Base-by-base conservation (phyloP, 2,113 vertebrate genomes). In the Gymnobelideus leadbeateri region DNA sequence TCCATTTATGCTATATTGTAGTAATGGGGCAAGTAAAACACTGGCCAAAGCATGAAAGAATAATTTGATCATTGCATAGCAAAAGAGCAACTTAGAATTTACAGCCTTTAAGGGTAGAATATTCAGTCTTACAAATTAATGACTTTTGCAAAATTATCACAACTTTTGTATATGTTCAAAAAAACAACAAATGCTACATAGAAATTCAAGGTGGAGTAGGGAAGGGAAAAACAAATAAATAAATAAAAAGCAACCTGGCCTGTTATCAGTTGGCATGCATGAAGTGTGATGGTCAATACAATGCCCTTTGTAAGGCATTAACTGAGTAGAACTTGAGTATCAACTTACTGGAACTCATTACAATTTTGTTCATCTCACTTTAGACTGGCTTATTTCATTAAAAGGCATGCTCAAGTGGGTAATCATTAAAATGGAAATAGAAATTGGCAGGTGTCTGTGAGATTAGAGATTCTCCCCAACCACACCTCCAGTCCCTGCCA, bases 351-450 rank as follows among this genome's bases (percentile, higher is more conserved):
- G 96, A 89, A 50, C 50, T 23, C 37, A 37, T 97, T 97, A 93
- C 92, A 94, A 95, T 97, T 96, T 96, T 89, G 46, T 91, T 94
- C 94, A 96, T 92, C 89, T 97, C 94, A 43, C 51, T 96, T 95
- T 77, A 96, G 91, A 96, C 77, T 92, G 91, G 26, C 54, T 95
- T 92, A 2, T 95, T 94, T 95, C 94, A 96, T 93, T 95, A 92
- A 91, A 55, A 52, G 51, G 94, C 53, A 94, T 94, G 31, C 52
- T 25, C 95, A 91, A 93, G 52, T 94, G 23, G 68, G 21, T 93
- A 93, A 96, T 93, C 68, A 95, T 46, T 93, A 96, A 94, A 46
- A 90, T 91, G 51, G 57, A 97, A 95, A 91, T 50, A 89, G 91
- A 96, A 43, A 12, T 51, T 91, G 46, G 84, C 90, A 96, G 53